These are phyloP conservation scores for Brachionus rotundiformis DNA, from an alignment of 1,140 invertebrate species.

Conservation along the genomic window DNA sequence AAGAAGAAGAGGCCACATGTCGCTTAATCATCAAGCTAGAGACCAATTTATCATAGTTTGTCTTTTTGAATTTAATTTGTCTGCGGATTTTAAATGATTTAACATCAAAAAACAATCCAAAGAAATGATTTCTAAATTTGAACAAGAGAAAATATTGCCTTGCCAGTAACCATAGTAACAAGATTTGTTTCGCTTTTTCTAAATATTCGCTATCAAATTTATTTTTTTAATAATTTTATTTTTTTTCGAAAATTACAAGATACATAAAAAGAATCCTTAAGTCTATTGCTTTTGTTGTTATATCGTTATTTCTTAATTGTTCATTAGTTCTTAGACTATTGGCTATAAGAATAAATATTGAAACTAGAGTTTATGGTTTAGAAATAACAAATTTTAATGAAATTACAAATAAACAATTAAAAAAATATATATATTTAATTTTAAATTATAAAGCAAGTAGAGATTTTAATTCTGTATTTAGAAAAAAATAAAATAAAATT, in stretches of 20 bases:
- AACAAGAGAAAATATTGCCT: constrained; percentile 5
- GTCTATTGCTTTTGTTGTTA: neutral
- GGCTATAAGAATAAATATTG: neutral
- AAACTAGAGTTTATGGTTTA: neutral
- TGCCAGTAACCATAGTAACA: neutral
- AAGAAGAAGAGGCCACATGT: no score
- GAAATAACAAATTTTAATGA: neutral
- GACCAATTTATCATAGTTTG: neutral
- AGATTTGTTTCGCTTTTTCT: constrained; percentile 13
- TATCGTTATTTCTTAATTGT: neutral
- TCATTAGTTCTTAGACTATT: neutral
- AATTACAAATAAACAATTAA: neutral
- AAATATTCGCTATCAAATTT: neutral
- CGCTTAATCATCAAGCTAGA: neutral
- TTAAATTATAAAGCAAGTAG: neutral
- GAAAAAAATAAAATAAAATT: neutral
- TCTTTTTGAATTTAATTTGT: neutral
- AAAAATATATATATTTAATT: neutral
- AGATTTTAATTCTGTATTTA: neutral
- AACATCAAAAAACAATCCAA: neutral
- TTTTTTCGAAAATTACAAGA: neutral
- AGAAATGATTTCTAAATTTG: constrained; percentile 15
- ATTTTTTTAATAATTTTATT: constrained; percentile 26
- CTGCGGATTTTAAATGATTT: constrained; percentile 9
- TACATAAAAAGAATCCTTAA: neutral